These are phyloP conservation scores for Platerodrilus igneus DNA, from an alignment of 2,888 invertebrate genomes.

Conservation along the genomic window DNA sequence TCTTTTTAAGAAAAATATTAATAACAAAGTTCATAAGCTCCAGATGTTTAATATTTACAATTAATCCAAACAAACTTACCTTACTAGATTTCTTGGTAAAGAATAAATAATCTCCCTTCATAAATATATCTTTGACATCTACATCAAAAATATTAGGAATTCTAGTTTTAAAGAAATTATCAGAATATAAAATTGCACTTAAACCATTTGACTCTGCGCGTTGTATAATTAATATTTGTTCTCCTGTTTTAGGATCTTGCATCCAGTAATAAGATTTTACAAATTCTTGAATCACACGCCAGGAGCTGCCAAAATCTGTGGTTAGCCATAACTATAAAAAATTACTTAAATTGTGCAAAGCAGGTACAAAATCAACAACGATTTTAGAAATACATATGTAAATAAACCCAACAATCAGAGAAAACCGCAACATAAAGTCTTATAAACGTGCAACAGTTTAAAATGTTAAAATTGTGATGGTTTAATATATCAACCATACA, in stretches of 20 bases:
- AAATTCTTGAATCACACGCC: constrained; percentile 63
- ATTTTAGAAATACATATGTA: background rate
- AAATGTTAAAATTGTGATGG: too few relatives aligned
- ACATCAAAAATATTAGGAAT: constrained; percentile 41
- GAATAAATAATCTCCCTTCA: constrained; percentile 81
- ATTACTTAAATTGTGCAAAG: constrained; percentile 9
- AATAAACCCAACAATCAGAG: background rate
- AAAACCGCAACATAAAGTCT: background rate
- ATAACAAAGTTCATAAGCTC: background rate
- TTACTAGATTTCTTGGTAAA: constrained; percentile 63
- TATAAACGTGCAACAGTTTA: too few relatives aligned
- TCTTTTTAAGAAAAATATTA: constrained; percentile 1
- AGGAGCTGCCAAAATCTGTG: constrained; percentile 68
- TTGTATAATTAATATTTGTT: constrained; percentile 61
- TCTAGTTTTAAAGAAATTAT: constrained; percentile 33
- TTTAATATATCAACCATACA: too few relatives aligned
- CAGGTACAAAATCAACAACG: background rate
- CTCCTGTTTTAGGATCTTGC: constrained; percentile 43
- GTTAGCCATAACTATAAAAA: constrained; percentile 69
- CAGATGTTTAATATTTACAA: too few relatives aligned
- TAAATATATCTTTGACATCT: constrained; percentile 75
- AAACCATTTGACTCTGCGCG: constrained; percentile 59
- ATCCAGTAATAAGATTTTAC: constrained; percentile 79
- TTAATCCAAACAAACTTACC: too few relatives aligned
- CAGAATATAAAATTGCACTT: constrained; percentile 51